A percentile compares a stretch with the other conserved stretches of the same genome.
Conservation (phyloP, 2,888 invertebrate genomes). For the Spodoptera exigua region DNA sequence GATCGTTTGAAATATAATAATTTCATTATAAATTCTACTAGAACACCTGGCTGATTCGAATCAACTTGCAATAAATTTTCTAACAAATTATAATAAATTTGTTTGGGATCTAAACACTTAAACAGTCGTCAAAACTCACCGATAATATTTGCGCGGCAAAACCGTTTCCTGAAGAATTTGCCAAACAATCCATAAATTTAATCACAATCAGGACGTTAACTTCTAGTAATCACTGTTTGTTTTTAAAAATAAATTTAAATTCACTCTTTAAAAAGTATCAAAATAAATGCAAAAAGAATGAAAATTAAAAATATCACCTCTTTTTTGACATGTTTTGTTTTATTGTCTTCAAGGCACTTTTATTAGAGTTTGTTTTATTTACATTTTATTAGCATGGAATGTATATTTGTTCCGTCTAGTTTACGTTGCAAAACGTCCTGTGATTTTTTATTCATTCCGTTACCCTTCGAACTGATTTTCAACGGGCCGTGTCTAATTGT, state of each 20-base stretch:
- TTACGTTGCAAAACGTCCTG: conserved; percentile 73
- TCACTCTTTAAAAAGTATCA: conserved; percentile 41
- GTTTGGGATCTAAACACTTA: neutral
- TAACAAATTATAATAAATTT: conserved; percentile 4
- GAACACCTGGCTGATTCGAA: neutral
- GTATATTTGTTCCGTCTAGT: conserved; percentile 73
- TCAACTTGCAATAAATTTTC: neutral
- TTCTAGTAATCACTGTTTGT: conserved; percentile 56
- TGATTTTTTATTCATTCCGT: conserved; percentile 82
- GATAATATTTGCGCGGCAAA: conserved; percentile 46
- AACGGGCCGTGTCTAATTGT: conserved; percentile 84
- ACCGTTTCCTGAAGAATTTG: conserved; percentile 44
- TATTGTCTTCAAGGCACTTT: conserved; percentile 62
- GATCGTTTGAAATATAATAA: no score
- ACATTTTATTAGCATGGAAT: conserved; percentile 66
- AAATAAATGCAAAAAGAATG: conserved; percentile 55
- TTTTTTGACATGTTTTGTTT: conserved; percentile 74
- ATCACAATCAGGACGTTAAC: conserved; percentile 47
- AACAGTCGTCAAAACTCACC: conserved; percentile 54
- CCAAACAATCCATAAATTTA: conserved; percentile 55
- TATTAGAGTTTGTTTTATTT: conserved; percentile 64
- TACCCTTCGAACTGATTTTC: conserved; percentile 79
- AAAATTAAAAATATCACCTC: conserved; percentile 70
- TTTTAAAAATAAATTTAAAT: conserved; percentile 47
- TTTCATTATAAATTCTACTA: no score